Percentiles rank a stretch among this genome's conserved stretches.
Evolutionary conservation across 1,140 invertebrate genomes (phyloP).

Genomic region (Meloidogyne chitwoodi): DNA sequence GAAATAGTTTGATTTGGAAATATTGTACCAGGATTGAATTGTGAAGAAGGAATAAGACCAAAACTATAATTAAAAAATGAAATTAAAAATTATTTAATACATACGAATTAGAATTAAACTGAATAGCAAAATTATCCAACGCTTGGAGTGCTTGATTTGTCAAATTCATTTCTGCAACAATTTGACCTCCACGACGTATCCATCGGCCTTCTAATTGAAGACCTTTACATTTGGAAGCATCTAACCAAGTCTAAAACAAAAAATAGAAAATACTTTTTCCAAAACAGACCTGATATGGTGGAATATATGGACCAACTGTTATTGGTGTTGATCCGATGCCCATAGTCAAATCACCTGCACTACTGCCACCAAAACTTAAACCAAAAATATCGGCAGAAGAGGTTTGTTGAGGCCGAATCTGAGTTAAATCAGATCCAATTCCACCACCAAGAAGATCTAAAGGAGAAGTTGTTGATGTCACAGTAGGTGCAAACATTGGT

Average conservation of each 20-base stretch:
- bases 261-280: neutral
- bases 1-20: constrained; percentile 79
- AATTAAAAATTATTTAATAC: neutral
- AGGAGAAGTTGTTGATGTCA: neutral
- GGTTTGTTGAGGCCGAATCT: neutral
- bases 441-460: neutral
- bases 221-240: constrained; percentile 66
- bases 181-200: constrained; percentile 76
- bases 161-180: constrained; percentile 92
- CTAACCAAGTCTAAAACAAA: constrained; percentile 45
- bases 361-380: neutral
- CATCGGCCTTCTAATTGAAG: constrained; percentile 94
- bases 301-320: constrained; percentile 34
- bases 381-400: constrained; percentile 1
- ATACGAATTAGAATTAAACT: constrained; percentile 90
- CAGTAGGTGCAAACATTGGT: neutral
- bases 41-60: constrained; percentile 78
- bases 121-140: constrained; percentile 91
- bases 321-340: constrained; percentile 15
- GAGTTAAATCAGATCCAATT: neutral
- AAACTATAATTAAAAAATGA: constrained; percentile 69
- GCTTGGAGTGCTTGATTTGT: constrained; percentile 97
- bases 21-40: constrained; percentile 75
- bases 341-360: neutral
- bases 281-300: constrained; percentile 60